Base-by-base conservation (phyloP, 2,888 invertebrate genomes). In the Hedychridium roseum region DNA sequence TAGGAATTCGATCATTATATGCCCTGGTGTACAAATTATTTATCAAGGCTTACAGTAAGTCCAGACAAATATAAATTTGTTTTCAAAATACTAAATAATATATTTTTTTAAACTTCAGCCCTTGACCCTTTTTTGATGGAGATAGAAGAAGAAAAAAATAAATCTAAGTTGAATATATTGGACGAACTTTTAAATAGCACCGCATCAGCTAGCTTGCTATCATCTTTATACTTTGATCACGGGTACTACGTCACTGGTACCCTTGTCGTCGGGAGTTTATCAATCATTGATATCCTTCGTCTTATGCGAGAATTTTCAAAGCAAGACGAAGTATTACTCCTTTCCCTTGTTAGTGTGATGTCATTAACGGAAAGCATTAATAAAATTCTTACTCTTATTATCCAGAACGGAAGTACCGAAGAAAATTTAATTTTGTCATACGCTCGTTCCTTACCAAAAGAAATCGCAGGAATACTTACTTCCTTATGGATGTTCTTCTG, bases 1-100 rank as follows among this genome's bases (percentile, higher is more conserved):
- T 70, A 17, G 62, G 64, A 15, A 35, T 54, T 0, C 54, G 68
- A 47, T 70, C 71, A 0, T 14, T 60, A 1, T 48, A 60, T 26
- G 61, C 50, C 18, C 43, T 71, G n/a, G n/a, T 59, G 2, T 70
- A 69, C 31, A 66, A 70, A 18, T 54, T 67, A 3, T 46, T 63
- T 41, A 32, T 54, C 16, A 46, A 47, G 7, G 27, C 26, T 1
- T 65, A 64, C 16, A 16, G 65, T 65, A 41, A 64, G 65, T 55
- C 43, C 34, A 1, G 1, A 17, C 9, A 18, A 9, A 27, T 9
- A 4, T 2, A n/a, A 38, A 34, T 3, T 11, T 14, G 4, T 7
- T 14, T n/a, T 6, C n/a, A 32, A 36, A 6, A 6, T 21, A 37
- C 31, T 14, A 18, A 17, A 26, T 34, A 7, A 18, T 7, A 9